A percentile compares a stretch with the other conserved stretches of the same genome.
These are phyloP conservation scores for Cotesia congregata DNA, from an alignment of 2,888 invertebrate species.

Conservation along the genomic window DNA sequence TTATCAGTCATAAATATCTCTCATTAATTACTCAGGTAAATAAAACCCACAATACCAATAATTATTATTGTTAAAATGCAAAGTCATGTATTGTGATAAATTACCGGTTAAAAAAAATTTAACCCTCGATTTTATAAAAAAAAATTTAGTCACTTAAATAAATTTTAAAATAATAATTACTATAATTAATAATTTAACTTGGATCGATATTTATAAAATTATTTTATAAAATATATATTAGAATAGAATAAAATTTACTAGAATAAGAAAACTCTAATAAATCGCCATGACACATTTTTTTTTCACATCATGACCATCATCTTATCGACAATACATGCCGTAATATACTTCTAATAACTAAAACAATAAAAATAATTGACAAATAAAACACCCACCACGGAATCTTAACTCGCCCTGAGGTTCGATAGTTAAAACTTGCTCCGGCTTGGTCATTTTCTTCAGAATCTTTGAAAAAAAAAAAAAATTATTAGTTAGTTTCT, in stretches of 20 bases:
- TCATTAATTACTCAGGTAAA: background rate
- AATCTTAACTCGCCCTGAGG: conserved; percentile 91
- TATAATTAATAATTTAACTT: too few relatives aligned
- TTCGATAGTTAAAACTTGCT: conserved; percentile 88
- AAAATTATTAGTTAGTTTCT: background rate
- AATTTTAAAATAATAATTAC: too few relatives aligned
- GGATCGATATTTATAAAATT: too few relatives aligned
- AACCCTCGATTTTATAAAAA: too few relatives aligned
- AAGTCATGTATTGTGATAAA: too few relatives aligned
- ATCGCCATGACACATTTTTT: conserved; percentile 33
- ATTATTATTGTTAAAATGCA: background rate
- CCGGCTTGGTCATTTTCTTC: conserved; percentile 76
- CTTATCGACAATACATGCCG: background rate
- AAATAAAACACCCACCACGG: conserved; percentile 79
- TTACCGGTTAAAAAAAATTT: too few relatives aligned
- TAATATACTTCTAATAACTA: background rate
- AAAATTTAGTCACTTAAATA: too few relatives aligned
- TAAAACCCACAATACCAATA: background rate
- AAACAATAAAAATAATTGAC: background rate
- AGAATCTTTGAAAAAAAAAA: background rate
- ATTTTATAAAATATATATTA: background rate
- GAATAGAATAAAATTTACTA: background rate
- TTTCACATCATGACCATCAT: conserved; percentile 6
- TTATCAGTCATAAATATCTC: too few relatives aligned
- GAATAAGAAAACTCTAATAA: background rate